Conservation (phyloP, 2,888 invertebrate species). For the Orthonevra nobilis region DNA sequence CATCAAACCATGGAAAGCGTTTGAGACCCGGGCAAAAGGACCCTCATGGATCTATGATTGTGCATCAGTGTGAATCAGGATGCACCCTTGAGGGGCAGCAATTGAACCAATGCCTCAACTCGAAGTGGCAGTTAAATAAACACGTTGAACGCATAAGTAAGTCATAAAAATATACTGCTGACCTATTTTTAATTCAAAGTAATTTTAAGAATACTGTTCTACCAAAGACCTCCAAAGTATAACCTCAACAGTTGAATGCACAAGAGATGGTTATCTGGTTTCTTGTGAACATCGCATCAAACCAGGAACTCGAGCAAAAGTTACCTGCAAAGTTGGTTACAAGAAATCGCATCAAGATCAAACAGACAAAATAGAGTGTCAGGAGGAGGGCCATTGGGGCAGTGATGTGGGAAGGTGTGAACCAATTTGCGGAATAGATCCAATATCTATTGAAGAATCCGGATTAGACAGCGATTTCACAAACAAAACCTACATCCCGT, state of each 20-base stretch:
- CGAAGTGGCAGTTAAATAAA: too few relatives aligned
- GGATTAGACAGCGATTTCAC: slow-evolving; percentile 29
- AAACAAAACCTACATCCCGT: slow-evolving; percentile 69
- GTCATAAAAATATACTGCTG: too few relatives aligned
- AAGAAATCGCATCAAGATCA: neutral
- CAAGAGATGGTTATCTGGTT: slow-evolving; percentile 10
- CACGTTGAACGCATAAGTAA: too few relatives aligned
- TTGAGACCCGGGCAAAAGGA: too few relatives aligned
- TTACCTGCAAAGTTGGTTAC: slow-evolving; percentile 53
- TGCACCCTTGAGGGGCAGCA: too few relatives aligned
- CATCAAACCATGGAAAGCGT: too few relatives aligned
- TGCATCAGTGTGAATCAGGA: too few relatives aligned
- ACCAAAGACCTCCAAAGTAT: neutral
- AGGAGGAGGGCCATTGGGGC: slow-evolving; percentile 73
- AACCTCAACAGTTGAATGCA: slow-evolving; percentile 37
- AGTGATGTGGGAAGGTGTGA: slow-evolving; percentile 71
- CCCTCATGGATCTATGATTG: too few relatives aligned
- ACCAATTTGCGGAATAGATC: slow-evolving; percentile 73
- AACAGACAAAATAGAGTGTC: slow-evolving; percentile 63
- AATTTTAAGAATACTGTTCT: slow-evolving; percentile 34
- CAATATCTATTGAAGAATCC: slow-evolving; percentile 21
- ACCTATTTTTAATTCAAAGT: too few relatives aligned
- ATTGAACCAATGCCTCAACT: too few relatives aligned
- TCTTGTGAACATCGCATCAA: slow-evolving; percentile 42
- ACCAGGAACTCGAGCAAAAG: slow-evolving; percentile 62